phyloP scores from a whole-genome alignment of 2,797 vertebrate genomes.

The Amblyraja radiata region DNA sequence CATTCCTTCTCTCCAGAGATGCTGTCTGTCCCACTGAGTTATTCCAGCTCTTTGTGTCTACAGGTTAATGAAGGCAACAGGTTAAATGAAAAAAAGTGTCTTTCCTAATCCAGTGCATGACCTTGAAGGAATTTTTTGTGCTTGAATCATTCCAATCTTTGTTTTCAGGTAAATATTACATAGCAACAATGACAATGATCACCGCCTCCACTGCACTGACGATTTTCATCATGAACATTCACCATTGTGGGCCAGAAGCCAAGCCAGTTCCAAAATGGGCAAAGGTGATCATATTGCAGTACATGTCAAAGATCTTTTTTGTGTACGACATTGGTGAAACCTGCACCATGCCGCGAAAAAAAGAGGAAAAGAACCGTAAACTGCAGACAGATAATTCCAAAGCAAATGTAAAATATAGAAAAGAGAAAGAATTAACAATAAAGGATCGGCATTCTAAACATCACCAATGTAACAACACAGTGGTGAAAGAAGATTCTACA shows the following conservation, averaged over 20 bases:
- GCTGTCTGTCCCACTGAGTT: too few species aligned
- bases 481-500: background rate
- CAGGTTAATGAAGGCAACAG: background rate
- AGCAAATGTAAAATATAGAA: conserved; percentile 38
- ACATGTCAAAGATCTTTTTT: conserved; percentile 92
- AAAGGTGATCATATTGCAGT: conserved; percentile 84
- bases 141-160: background rate
- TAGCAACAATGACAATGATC: conserved; percentile 96
- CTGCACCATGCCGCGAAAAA: conserved; percentile 65
- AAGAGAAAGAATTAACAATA: conserved; percentile 44
- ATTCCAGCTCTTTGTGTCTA: too few species aligned
- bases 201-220: conserved; percentile 92
- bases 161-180: conserved; percentile 87
- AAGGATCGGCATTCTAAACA: conserved; percentile 46
- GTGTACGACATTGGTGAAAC: conserved; percentile 95
- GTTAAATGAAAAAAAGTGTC: background rate
- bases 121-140: background rate
- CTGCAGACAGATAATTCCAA: conserved; percentile 56
- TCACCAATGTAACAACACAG: conserved; percentile 48
- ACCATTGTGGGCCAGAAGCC: conserved; percentile 91
- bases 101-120: background rate
- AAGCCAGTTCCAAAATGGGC: conserved; percentile 91
- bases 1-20: too few species aligned
- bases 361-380: conserved; percentile 46
- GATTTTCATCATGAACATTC: conserved; percentile 97